phyloP scores from a whole-genome alignment of 2,888 invertebrate genomes.

The Fabriciana adippe region DNA sequence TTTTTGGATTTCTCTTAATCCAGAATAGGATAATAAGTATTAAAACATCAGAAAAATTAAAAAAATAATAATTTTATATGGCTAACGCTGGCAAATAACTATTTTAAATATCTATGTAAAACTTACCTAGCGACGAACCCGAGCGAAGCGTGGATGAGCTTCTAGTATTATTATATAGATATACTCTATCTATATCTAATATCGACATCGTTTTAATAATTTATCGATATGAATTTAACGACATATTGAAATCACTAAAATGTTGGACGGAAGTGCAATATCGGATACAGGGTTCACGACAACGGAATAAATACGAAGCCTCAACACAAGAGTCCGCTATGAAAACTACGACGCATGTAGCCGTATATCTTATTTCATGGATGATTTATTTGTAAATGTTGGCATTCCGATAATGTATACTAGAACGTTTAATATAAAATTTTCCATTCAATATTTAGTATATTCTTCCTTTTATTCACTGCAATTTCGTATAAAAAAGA shows the following conservation, averaged over 20 bases:
- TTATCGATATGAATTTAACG: not conserved
- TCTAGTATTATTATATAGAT: no score
- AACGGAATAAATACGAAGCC: conserved; percentile 63
- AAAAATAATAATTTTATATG: no score
- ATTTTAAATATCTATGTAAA: no score
- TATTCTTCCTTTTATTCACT: not conserved
- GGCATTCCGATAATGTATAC: conserved; percentile 1
- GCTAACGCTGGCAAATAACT: no score
- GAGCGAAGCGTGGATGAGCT: no score
- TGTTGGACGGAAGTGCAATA: conserved; percentile 61
- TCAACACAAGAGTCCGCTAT: conserved; percentile 27
- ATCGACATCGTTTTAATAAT: not conserved
- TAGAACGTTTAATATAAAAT: not conserved
- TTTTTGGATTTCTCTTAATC: no score
- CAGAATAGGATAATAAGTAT: no score
- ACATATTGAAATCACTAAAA: conserved; percentile 26
- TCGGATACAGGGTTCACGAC: conserved; percentile 64
- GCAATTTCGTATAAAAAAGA: no score
- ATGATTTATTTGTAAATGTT: conserved; percentile 18
- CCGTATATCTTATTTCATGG: conserved; percentile 19
- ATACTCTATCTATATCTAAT: no score
- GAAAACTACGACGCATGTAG: conserved; percentile 15
- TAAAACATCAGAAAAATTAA: no score
- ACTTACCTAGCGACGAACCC: no score
- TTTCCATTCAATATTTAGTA: not conserved